Evolutionary conservation across 2,888 invertebrate species (phyloP).

Genomic region (Drepanosiphum platanoidis): DNA sequence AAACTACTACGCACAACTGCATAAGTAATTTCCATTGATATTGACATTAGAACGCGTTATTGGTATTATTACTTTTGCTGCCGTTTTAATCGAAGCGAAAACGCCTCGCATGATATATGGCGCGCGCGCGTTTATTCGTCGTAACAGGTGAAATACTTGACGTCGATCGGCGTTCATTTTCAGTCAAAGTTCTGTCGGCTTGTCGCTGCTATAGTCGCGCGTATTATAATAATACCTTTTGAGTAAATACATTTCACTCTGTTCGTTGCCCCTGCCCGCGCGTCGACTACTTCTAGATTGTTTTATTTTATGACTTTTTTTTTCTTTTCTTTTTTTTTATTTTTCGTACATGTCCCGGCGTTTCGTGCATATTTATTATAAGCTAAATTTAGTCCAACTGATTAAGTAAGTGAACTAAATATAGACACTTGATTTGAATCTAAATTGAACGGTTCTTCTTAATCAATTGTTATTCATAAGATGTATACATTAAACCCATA

Average conservation of each 20-base stretch:
- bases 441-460: not conserved
- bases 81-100: not conserved
- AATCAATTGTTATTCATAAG: not conserved
- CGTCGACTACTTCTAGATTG: not conserved
- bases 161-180: not conserved
- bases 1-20: too few species aligned
- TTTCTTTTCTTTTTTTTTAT: too few species aligned
- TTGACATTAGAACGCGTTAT: not conserved
- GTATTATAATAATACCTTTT: not conserved
- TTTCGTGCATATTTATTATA: not conserved
- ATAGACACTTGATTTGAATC: not conserved
- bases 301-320: not conserved
- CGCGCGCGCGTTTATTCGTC: not conserved
- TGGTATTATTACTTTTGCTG: not conserved
- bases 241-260: not conserved
- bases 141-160: not conserved
- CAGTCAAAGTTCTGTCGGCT: not conserved
- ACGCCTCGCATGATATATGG: not conserved
- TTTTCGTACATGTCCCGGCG: too few species aligned
- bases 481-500: not conserved
- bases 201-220: not conserved
- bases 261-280: not conserved
- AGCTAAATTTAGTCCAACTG: not conserved
- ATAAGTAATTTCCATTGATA: not conserved
- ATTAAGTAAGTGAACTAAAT: not conserved